Percentiles rank a stretch among this genome's conserved stretches.
Evolutionary conservation across 2,888 invertebrate genomes (phyloP).

Genomic region (Oasisia sp.): DNA sequence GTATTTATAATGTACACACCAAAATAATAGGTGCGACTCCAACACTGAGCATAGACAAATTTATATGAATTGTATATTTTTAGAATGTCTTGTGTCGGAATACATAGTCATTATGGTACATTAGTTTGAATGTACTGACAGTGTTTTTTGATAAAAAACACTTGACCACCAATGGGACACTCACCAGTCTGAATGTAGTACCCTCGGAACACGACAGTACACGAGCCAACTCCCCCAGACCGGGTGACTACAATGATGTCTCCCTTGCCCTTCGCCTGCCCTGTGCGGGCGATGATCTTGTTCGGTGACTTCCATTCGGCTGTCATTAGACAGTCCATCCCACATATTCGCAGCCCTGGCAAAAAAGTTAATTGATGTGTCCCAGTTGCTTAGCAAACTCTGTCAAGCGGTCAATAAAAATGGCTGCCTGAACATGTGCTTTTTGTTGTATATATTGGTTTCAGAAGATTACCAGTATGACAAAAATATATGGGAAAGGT

Average conservation of each 20-base stretch:
- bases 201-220: conserved; percentile 89
- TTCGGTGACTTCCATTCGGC: conserved; percentile 98
- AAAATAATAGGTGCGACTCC: too few species aligned
- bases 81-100: too few species aligned
- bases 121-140: neutral
- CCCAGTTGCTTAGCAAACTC: too few species aligned
- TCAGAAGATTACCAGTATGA: too few species aligned
- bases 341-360: conserved; percentile 94
- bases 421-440: too few species aligned
- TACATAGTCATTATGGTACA: too few species aligned
- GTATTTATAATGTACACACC: neutral
- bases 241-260: conserved; percentile 63
- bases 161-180: neutral
- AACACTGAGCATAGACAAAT: neutral
- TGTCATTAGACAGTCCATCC: conserved; percentile 91
- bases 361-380: neutral
- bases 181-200: conserved; percentile 72
- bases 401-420: too few species aligned
- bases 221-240: conserved; percentile 80
- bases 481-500: too few species aligned
- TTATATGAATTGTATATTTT: neutral
- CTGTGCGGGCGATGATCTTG: conserved; percentile 95
- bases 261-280: conserved; percentile 73
- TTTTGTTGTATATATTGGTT: too few species aligned
- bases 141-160: neutral